Evolutionary conservation across 1,140 invertebrate species (phyloP), one percentile per base, ranked within the genome.

Genomic region (Hydropsyche tenuis): DNA sequence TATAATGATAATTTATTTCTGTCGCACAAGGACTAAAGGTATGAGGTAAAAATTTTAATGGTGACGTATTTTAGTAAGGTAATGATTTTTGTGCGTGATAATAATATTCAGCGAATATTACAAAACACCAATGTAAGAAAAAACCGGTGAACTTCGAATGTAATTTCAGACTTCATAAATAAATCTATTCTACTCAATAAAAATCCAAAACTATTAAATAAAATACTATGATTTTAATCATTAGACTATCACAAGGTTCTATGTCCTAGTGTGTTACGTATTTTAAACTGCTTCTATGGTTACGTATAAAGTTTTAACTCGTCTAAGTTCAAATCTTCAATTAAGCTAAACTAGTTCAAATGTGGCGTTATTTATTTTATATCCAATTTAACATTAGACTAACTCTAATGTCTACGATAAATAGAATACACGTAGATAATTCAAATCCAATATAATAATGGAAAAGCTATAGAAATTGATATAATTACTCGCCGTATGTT

Each of bases 401-500:
- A 65, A 11, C 22, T 60, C 56, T 60, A 60, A 25, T 65, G 63
- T 42, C 43, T 65, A 65, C 43, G 14, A n/a, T 45, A 46, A 42
- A 63, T 60, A 74, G 66, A 46, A 75, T 71, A 75, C 69, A 71
- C 62, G 74, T 27, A 69, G 74, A 73, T 42, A 69, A 60, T 14
- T 37, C 30, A 37, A 37, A 37, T 37, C 30, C 30, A 37, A 53
- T 60, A 69, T 43, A 65, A 53, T 27, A 69, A 51, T 46, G 65
- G 65, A 68, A 62, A 60, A 60, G 56, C 56, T 60, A 60, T 53
- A 25, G 23, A 60, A 60, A 60, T 60, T 60, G 20, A 60, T 48
- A 69, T 37, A n/a, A 42, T 76, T 76, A 76, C 72, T 73, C 72
- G 75, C 75, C 72, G 65, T 73, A 60, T 62, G 23, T 42, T 68